Conservation (phyloP, 37 sponge, comb jelly and placozoan species). For the Beroe ovata region DNA sequence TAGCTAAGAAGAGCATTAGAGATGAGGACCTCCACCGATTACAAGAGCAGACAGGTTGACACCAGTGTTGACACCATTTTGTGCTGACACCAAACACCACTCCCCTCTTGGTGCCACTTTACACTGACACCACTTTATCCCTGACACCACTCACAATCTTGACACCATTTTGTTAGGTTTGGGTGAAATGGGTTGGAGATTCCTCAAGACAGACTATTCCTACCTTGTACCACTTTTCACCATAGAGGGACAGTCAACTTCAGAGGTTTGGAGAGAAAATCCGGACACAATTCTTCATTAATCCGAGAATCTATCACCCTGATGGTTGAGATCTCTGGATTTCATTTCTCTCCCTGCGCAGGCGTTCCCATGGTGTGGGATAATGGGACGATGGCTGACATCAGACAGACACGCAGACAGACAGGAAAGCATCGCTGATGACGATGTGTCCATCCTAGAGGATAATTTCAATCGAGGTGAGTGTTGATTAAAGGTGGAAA, state of each 20-base stretch:
- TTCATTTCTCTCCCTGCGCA: constrained; percentile 21
- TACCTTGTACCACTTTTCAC: constrained; percentile 60
- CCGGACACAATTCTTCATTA: too few relatives aligned
- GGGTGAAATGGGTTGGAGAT: constrained; percentile 57
- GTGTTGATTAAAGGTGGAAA: too few relatives aligned
- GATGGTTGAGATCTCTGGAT: too few relatives aligned
- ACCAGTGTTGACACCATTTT: too few relatives aligned
- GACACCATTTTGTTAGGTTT: not conserved
- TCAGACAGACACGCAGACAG: constrained; percentile 28
- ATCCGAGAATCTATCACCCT: too few relatives aligned
- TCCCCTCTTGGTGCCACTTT: too few relatives aligned
- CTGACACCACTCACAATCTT: too few relatives aligned
- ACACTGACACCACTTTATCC: too few relatives aligned
- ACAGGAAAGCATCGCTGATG: constrained; percentile 49
- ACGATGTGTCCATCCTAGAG: constrained; percentile 50
- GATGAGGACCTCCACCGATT: constrained; percentile 22
- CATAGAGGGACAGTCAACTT: constrained; percentile 24
- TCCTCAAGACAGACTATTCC: constrained; percentile 65
- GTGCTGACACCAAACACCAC: too few relatives aligned
- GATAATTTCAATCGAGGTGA: constrained; percentile 1
- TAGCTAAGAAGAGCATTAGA: constrained; percentile 7
- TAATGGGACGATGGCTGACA: constrained; percentile 31
- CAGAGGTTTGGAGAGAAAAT: too few relatives aligned
- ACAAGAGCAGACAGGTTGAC: constrained; percentile 47
- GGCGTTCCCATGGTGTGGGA: constrained; percentile 66